Evolutionary conservation across 2,797 vertebrate species (phyloP).

Genomic region (Moxostoma hubbsi): DNA sequence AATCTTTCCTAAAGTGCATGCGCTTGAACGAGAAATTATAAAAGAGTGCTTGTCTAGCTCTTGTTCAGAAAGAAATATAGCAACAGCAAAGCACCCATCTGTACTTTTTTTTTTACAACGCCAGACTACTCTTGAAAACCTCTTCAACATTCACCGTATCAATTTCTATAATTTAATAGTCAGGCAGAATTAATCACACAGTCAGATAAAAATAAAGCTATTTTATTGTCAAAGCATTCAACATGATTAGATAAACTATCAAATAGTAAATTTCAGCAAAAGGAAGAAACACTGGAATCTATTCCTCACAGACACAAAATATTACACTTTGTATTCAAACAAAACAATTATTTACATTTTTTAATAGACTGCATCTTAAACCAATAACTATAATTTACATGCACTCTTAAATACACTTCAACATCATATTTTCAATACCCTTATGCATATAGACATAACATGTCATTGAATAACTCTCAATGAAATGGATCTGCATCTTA

Average conservation of each 20-base stretch:
- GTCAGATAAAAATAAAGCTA: slow-evolving; percentile 98
- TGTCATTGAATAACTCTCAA: slow-evolving; percentile 75
- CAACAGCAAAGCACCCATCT: no score
- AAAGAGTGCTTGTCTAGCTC: neutral
- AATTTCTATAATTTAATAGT: neutral
- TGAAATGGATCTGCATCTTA: slow-evolving; percentile 75
- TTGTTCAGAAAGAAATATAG: neutral
- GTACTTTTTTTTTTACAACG: no score
- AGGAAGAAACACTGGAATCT: slow-evolving; percentile 89
- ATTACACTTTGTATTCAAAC: slow-evolving; percentile 92
- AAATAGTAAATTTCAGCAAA: slow-evolving; percentile 93
- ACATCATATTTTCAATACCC: slow-evolving; percentile 74
- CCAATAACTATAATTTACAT: slow-evolving; percentile 86
- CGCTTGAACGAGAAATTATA: neutral
- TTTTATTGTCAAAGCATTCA: slow-evolving; percentile 99
- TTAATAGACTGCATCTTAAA: slow-evolving; percentile 86
- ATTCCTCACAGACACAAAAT: slow-evolving; percentile 95
- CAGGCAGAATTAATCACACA: slow-evolving; percentile 62
- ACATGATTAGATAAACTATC: slow-evolving; percentile 98
- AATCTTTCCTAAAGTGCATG: neutral
- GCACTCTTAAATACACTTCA: slow-evolving; percentile 85
- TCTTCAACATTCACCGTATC: no score
- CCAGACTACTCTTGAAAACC: no score
- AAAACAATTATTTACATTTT: slow-evolving; percentile 85
- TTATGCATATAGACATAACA: slow-evolving; percentile 69